Evolutionary conservation across 2,888 invertebrate species (phyloP).

Genomic region (Conomelus anceps): DNA sequence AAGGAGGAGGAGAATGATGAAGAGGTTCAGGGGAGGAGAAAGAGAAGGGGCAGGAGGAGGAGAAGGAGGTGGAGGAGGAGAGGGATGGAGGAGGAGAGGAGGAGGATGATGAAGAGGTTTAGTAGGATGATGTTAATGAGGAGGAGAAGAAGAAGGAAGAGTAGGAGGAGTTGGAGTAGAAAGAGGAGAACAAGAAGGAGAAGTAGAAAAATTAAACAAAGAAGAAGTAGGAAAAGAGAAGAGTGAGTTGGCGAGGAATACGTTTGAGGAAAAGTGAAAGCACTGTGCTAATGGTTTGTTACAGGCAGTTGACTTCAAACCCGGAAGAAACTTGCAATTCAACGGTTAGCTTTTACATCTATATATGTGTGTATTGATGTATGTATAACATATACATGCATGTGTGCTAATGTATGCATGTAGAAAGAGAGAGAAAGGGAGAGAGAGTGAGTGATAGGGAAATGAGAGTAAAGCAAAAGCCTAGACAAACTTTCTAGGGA

Average conservation of each 20-base stretch:
- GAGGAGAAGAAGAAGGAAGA: background rate
- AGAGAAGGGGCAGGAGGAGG: background rate
- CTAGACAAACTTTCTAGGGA: too few species aligned
- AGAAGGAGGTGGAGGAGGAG: background rate
- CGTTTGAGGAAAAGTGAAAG: background rate
- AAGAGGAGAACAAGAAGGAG: background rate
- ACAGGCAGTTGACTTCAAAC: too few species aligned
- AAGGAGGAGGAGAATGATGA: background rate
- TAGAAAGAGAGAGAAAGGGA: too few species aligned
- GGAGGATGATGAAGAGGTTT: background rate
- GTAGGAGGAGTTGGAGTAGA: background rate
- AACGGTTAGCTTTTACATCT: too few species aligned
- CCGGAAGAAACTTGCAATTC: too few species aligned
- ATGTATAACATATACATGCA: too few species aligned
- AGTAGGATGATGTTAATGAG: background rate
- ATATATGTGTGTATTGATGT: too few species aligned
- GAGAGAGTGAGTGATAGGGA: too few species aligned
- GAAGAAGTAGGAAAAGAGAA: background rate
- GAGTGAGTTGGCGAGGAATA: too few species aligned
- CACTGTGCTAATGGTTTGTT: background rate
- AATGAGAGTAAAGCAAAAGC: too few species aligned
- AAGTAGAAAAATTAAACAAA: background rate
- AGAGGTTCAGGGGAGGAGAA: background rate
- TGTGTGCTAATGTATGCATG: too few species aligned
- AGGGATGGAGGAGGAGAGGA: background rate